Evolutionary conservation across 2,797 vertebrate species (phyloP).

Genomic region (Tiaroga cobitis): DNA sequence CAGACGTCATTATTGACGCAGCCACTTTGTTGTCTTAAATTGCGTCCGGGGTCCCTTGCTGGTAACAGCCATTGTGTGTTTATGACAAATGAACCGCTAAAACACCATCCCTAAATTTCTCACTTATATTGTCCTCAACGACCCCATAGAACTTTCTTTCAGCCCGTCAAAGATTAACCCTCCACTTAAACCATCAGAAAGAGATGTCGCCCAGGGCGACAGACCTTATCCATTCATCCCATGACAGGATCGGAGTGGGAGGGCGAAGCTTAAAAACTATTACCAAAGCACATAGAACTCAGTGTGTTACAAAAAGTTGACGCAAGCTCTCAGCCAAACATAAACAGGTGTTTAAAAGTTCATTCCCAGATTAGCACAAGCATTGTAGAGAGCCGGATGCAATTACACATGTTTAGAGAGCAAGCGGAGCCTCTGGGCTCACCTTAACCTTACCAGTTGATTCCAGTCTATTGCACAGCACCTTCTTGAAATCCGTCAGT

Average conservation of each 20-base stretch:
- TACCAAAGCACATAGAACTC: constrained; percentile 20
- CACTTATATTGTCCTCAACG: constrained; percentile 9
- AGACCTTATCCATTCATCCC: constrained; percentile 12
- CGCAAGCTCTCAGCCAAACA: neutral
- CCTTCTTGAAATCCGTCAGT: constrained; percentile 70
- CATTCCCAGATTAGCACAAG: constrained; percentile 26
- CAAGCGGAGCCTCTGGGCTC: constrained; percentile 11
- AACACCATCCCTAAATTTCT: neutral
- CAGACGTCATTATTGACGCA: neutral
- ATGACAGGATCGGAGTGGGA: constrained; percentile 7
- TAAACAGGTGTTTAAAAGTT: constrained; percentile 40
- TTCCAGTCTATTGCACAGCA: constrained; percentile 56
- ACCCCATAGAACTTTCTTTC: neutral
- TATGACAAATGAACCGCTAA: constrained; percentile 13
- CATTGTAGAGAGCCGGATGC: constrained; percentile 26
- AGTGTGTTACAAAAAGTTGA: neutral
- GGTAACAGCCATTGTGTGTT: constrained; percentile 26
- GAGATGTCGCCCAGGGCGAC: constrained; percentile 26
- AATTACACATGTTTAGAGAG: constrained; percentile 32
- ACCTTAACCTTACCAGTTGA: constrained; percentile 69
- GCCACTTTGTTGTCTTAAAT: constrained; percentile 11
- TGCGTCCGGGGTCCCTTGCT: constrained; percentile 6
- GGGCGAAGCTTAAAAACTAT: constrained; percentile 29
- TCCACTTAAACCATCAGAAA: constrained; percentile 34
- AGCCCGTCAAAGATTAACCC: constrained; percentile 28